A percentile compares a stretch with the other conserved stretches of the same genome.
These are phyloP conservation scores for Dasypogon diadema DNA, from an alignment of 2,888 invertebrate genomes.

Conservation along the genomic window DNA sequence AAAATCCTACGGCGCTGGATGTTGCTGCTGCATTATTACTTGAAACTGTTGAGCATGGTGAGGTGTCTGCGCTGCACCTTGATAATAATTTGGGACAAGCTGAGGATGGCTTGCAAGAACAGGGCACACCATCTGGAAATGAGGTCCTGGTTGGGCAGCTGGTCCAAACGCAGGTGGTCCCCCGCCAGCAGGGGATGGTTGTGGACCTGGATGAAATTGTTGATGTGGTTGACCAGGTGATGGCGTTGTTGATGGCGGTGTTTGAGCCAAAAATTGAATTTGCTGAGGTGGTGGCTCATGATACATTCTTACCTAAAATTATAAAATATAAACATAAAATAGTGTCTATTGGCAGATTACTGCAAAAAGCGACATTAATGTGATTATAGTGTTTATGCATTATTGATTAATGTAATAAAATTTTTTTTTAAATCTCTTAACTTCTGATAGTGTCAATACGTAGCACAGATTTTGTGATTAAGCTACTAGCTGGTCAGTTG, in stretches of 20 bases:
- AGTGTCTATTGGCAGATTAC: too few species aligned
- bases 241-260: conserved; percentile 71
- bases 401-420: too few species aligned
- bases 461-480: too few species aligned
- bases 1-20: conserved; percentile 59
- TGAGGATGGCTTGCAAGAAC: conserved; percentile 69
- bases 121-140: conserved; percentile 74
- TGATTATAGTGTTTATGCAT: too few species aligned
- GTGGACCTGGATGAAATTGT: conserved; percentile 73
- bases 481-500: too few species aligned
- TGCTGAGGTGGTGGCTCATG: conserved; percentile 72
- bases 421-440: too few species aligned
- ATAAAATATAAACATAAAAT: not conserved
- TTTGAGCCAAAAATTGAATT: conserved; percentile 72
- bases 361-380: too few species aligned
- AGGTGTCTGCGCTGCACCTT: conserved; percentile 65
- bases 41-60: conserved; percentile 67
- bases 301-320: conserved; percentile 75
- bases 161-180: conserved; percentile 70
- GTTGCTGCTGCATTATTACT: conserved; percentile 67
- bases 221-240: conserved; percentile 73
- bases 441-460: too few species aligned
- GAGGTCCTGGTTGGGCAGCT: conserved; percentile 69
- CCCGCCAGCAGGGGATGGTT: conserved; percentile 71
- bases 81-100: conserved; percentile 65